phyloP scores from a whole-genome alignment of 2,888 invertebrate genomes.

The Nephrotoma guestfalica region DNA sequence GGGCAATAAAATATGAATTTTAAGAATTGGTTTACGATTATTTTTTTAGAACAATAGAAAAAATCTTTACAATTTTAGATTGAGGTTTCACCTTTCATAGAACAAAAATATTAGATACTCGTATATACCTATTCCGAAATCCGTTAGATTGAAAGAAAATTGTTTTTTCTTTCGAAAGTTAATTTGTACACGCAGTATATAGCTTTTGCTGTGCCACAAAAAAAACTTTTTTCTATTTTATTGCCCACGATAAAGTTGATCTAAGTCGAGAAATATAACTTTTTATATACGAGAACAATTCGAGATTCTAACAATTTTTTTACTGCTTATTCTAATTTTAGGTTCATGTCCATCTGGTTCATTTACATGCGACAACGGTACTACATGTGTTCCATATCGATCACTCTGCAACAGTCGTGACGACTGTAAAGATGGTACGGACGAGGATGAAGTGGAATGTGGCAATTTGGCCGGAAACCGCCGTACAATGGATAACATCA shows the following conservation, averaged over 20 bases:
- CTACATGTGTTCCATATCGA: constrained; percentile 38
- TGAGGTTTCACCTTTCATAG: too few relatives aligned
- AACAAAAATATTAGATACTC: too few relatives aligned
- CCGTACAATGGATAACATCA: not conserved
- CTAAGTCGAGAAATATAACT: not conserved
- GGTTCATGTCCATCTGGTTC: constrained; percentile 39
- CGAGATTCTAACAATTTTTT: not conserved
- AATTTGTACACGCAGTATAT: not conserved
- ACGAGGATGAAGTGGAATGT: constrained; percentile 35
- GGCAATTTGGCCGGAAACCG: constrained; percentile 16
- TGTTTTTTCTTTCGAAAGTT: too few relatives aligned
- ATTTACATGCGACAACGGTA: constrained; percentile 37
- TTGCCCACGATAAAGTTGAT: not conserved
- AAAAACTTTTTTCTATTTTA: not conserved
- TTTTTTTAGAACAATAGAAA: too few relatives aligned
- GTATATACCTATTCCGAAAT: too few relatives aligned
- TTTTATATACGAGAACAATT: not conserved
- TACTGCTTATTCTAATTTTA: constrained; percentile 14
- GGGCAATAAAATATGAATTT: too few relatives aligned
- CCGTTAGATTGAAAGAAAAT: too few relatives aligned
- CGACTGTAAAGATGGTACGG: constrained; percentile 34
- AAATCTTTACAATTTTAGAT: too few relatives aligned
- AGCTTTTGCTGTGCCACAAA: not conserved
- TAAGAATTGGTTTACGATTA: too few relatives aligned
- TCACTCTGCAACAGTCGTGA: constrained; percentile 35